Conservation (phyloP, 2,113 vertebrate genomes). For the Morone saxatilis region DNA sequence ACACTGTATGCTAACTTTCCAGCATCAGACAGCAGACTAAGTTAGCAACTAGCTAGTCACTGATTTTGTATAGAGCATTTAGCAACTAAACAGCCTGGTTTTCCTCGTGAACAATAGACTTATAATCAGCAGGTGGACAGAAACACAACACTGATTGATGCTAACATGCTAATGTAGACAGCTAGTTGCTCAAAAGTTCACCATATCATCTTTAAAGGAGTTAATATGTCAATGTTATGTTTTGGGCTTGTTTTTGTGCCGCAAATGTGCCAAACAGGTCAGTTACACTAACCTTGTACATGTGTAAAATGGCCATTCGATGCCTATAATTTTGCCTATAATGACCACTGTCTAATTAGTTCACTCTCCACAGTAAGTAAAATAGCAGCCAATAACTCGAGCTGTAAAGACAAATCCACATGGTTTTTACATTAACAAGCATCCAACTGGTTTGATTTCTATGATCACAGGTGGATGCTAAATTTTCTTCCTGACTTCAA, state of each 20-base stretch:
- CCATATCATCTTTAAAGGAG: not conserved
- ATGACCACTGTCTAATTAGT: conserved; percentile 9
- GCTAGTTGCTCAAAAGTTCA: not conserved
- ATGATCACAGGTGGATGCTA: conserved; percentile 57
- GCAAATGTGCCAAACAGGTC: not conserved
- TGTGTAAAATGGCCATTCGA: not conserved
- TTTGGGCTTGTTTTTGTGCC: not conserved
- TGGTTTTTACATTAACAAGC: not conserved
- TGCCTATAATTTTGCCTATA: not conserved
- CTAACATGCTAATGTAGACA: not conserved
- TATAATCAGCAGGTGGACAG: not conserved
- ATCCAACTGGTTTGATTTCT: conserved; percentile 15
- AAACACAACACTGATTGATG: not conserved
- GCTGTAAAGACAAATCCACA: not conserved
- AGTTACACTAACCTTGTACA: not conserved
- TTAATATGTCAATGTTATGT: not conserved
- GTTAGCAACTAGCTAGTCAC: not conserved
- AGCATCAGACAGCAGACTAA: not conserved
- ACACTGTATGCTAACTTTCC: not conserved
- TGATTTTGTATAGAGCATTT: not conserved
- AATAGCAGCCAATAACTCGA: not conserved
- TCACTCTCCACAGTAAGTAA: not conserved
- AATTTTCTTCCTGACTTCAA: conserved; percentile 57
- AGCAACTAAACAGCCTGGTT: not conserved
- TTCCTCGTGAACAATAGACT: no score